Evolutionary conservation across 1,140 invertebrate species (phyloP).

Genomic region (Uloborus diversus): DNA sequence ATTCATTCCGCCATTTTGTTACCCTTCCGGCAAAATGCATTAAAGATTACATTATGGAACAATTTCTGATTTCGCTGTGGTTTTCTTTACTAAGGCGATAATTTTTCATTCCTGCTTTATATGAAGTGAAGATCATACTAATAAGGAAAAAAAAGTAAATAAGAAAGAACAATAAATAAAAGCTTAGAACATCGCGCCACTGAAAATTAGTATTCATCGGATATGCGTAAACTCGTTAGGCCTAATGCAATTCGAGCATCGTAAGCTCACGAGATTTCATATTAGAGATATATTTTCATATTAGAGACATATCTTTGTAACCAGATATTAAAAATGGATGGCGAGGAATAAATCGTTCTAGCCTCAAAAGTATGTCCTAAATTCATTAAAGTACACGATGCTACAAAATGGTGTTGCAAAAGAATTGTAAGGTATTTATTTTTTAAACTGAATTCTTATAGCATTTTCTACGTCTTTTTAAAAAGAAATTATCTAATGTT

Average conservation of each 20-base stretch:
- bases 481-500: no score
- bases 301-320: constrained; percentile 6
- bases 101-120: constrained; percentile 22
- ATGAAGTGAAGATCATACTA: constrained; percentile 34
- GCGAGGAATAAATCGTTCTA: constrained; percentile 43
- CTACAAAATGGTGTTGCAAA: no score
- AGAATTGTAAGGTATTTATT: no score
- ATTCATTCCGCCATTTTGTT: constrained; percentile 49
- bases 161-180: constrained; percentile 19
- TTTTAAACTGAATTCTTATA: no score
- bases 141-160: constrained; percentile 52
- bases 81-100: constrained; percentile 32
- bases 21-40: constrained; percentile 35
- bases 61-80: constrained; percentile 33
- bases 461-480: no score
- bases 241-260: constrained; percentile 40
- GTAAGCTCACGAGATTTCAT: constrained; percentile 15
- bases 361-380: background rate
- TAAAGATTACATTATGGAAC: constrained; percentile 53
- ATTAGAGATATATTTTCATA: background rate
- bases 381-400: constrained; percentile 26
- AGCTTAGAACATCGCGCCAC: background rate
- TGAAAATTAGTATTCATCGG: constrained; percentile 43
- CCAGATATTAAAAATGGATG: constrained; percentile 42
- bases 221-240: constrained; percentile 42